These are phyloP conservation scores for Andricus curvator DNA, from an alignment of 2,888 invertebrate genomes.

Conservation along the genomic window DNA sequence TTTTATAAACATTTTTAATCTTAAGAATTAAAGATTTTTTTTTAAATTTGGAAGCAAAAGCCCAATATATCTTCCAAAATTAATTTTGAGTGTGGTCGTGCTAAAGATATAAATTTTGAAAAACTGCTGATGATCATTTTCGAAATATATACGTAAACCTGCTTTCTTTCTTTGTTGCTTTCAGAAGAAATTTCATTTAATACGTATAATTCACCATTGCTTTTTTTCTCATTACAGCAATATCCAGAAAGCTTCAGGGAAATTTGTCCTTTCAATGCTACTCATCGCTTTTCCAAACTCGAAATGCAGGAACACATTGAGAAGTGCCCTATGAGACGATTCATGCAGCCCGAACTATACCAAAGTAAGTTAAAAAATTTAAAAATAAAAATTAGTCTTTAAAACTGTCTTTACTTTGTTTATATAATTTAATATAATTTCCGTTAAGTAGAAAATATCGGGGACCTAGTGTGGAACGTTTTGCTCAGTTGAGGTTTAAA, in stretches of 20 bases:
- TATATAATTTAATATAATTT: too few relatives aligned
- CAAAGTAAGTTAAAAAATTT: conserved; percentile 52
- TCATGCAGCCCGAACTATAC: conserved; percentile 50
- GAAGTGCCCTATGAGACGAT: conserved; percentile 61
- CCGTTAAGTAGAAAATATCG: too few relatives aligned
- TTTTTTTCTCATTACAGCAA: conserved; percentile 58
- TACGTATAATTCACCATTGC: background rate
- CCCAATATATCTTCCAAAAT: too few relatives aligned
- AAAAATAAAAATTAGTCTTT: background rate
- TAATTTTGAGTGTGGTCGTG: too few relatives aligned
- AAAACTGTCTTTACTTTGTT: too few relatives aligned
- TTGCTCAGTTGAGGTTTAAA: too few relatives aligned
- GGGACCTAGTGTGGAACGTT: too few relatives aligned
- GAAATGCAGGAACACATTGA: conserved; percentile 66
- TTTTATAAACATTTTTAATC: too few relatives aligned
- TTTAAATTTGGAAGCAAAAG: too few relatives aligned
- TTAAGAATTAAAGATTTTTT: too few relatives aligned
- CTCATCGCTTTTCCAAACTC: conserved; percentile 65
- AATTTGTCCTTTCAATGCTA: conserved; percentile 73
- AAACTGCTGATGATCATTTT: too few relatives aligned
- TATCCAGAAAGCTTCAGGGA: conserved; percentile 66
- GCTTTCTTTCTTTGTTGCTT: conserved; percentile 16
- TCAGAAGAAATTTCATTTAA: background rate
- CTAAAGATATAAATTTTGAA: too few relatives aligned
- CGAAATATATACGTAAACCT: background rate